A percentile compares a stretch with the other conserved stretches of the same genome.
These are phyloP conservation scores for Siphlonurus alternatus DNA, from an alignment of 2,888 invertebrate genomes.

Conservation along the genomic window DNA sequence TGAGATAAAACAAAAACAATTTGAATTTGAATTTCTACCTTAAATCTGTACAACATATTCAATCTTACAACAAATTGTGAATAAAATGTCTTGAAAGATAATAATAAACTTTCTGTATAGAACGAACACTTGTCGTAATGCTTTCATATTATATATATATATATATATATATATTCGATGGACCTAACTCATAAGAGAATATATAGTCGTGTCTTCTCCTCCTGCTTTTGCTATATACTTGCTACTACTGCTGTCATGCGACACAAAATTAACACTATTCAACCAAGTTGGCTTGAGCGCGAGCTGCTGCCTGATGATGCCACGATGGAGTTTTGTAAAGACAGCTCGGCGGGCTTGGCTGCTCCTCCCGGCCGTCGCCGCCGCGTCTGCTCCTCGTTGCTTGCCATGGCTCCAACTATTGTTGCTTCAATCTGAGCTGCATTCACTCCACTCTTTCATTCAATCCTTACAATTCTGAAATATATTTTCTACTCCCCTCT, in stretches of 20 bases:
- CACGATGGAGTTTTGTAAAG: not conserved
- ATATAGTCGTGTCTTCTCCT: too few species aligned
- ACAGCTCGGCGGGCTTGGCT: not conserved
- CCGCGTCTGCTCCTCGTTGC: not conserved
- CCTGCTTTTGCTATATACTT: too few species aligned
- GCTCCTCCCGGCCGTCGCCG: not conserved
- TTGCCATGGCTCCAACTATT: not conserved
- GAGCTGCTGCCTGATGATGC: not conserved
- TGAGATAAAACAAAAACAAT: too few species aligned
- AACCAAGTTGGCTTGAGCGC: not conserved
- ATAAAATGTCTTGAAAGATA: too few species aligned
- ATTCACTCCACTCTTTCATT: conserved; percentile 1
- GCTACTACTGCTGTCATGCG: not conserved
- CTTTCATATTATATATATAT: too few species aligned
- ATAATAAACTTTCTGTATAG: too few species aligned
- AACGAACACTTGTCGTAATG: too few species aligned
- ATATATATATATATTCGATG: too few species aligned
- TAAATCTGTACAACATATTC: too few species aligned
- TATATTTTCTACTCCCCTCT: conserved; percentile 1
- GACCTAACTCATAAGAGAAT: too few species aligned
- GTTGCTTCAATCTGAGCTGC: conserved; percentile 3
- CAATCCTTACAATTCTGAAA: conserved; percentile 2
- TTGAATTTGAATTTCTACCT: too few species aligned
- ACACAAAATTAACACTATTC: conserved; percentile 3
- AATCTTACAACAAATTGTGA: too few species aligned